Percentiles rank a stretch among this genome's conserved stretches.
Conservation (phyloP, 2,113 vertebrate species). For the Rafetus swinhoei region DNA sequence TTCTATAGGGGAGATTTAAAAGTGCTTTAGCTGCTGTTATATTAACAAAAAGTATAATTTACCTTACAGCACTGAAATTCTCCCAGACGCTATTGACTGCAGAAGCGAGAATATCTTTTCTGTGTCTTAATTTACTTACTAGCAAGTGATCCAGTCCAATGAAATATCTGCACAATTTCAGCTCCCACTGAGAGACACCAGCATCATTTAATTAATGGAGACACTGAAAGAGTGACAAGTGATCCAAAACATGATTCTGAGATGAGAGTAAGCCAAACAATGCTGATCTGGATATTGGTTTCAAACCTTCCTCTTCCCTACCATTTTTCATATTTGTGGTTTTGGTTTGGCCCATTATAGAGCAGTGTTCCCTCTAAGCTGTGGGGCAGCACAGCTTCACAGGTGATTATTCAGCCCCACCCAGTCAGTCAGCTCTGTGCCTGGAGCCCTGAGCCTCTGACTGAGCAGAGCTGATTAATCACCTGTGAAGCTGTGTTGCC, state of each 20-base stretch:
- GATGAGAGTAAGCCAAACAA: background rate
- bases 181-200: background rate
- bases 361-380: no score
- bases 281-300: background rate
- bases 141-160: background rate
- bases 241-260: background rate
- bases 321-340: fast-evolving
- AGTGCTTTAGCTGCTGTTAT: background rate
- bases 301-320: background rate
- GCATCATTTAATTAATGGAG: background rate
- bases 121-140: background rate
- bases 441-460: no score
- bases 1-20: background rate
- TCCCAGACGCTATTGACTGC: background rate
- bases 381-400: no score
- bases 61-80: background rate
- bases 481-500: no score
- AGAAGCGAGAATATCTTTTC: background rate
- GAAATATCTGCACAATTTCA: background rate
- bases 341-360: background rate
- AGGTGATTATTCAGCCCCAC: no score
- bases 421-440: no score
- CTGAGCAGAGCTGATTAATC: no score
- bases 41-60: background rate
- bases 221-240: background rate